A percentile compares a stretch with the other conserved stretches of the same genome.
phyloP scores from a whole-genome alignment of 2,888 invertebrate genomes.

The Baronia brevicornis region DNA sequence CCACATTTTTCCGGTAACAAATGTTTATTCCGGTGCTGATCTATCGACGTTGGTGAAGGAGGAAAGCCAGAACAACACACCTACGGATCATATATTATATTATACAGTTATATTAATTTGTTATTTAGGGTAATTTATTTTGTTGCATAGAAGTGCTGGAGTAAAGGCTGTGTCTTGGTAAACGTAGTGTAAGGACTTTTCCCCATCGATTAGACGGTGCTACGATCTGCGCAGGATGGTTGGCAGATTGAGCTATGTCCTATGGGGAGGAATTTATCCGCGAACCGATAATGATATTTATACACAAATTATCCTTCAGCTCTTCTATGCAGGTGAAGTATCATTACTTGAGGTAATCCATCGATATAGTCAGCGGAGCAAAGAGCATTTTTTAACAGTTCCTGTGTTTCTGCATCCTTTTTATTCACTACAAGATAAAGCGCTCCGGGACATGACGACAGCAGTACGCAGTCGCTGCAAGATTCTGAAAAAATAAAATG shows the following conservation, averaged over 20 bases:
- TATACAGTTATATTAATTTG: neutral
- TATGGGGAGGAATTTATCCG: too few relatives aligned
- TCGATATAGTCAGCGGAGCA: conserved; percentile 1
- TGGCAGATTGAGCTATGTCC: too few relatives aligned
- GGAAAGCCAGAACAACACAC: conserved; percentile 10
- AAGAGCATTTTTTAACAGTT: conserved; percentile 1
- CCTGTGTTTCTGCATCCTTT: conserved; percentile 1
- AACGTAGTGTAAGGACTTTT: too few relatives aligned
- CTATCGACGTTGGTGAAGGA: conserved; percentile 3
- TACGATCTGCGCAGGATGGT: too few relatives aligned
- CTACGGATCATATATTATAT: neutral
- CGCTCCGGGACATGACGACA: conserved; percentile 4
- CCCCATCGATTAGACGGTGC: too few relatives aligned
- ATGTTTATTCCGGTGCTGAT: conserved; percentile 3
- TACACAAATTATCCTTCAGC: too few relatives aligned
- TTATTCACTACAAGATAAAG: conserved; percentile 1
- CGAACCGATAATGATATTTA: too few relatives aligned
- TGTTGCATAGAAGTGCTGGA: too few relatives aligned
- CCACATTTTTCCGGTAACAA: conserved; percentile 5
- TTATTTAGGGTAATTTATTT: too few relatives aligned
- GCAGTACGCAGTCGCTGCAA: conserved; percentile 13
- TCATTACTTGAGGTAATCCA: conserved; percentile 6
- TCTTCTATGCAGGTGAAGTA: too few relatives aligned
- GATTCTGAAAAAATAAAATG: conserved; percentile 7
- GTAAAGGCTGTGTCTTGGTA: too few relatives aligned